Conservation (phyloP, 2,113 vertebrate genomes). For the Bettongia penicillata region DNA sequence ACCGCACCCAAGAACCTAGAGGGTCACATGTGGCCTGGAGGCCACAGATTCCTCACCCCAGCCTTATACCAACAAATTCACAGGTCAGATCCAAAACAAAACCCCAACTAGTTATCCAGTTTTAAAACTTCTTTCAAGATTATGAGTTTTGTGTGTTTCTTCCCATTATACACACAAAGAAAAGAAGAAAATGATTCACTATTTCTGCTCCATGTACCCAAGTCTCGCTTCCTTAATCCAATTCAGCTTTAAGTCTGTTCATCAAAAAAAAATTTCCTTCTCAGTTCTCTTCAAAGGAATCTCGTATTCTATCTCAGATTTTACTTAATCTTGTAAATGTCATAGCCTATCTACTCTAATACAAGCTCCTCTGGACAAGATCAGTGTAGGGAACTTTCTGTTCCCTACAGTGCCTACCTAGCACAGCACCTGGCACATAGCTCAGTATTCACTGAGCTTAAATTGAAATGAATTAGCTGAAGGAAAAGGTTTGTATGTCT, state of each 20-base stretch:
- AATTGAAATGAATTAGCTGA: background rate
- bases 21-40: no score
- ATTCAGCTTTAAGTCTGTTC: background rate
- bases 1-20: no score
- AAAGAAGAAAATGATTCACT: background rate
- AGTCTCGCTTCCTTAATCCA: background rate
- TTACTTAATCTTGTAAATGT: background rate
- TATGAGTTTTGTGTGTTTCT: background rate
- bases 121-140: background rate
- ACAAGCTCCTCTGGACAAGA: background rate
- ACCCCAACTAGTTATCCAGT: background rate
- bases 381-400: background rate
- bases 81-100: background rate
- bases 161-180: no score
- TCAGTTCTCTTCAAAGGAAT: background rate
- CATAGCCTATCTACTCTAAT: background rate
- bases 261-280: background rate
- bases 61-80: background rate
- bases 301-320: background rate
- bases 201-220: background rate
- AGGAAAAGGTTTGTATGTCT: background rate
- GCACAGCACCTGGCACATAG: background rate
- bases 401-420: background rate
- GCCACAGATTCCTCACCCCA: no score
- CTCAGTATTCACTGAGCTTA: background rate